Base-by-base conservation (phyloP, 2,797 vertebrate species). In the Hirundo rustica region DNA sequence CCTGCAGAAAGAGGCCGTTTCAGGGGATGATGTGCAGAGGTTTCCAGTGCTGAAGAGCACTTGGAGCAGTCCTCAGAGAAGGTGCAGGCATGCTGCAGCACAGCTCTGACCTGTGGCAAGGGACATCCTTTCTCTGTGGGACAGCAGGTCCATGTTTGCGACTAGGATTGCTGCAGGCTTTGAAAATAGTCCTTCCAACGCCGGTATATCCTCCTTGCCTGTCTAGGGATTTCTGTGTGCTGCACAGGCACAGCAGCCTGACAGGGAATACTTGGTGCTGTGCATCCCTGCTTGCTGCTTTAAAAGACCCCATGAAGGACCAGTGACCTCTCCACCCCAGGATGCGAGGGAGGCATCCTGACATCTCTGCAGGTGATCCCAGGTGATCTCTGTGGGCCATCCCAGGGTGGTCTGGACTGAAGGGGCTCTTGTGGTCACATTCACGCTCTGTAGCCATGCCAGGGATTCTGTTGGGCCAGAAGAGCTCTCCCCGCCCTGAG, bases 371-470 rank as follows among this genome's bases (percentile, higher is more conserved):
- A 7, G 55, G 8, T 1, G n/a, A n/a, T n/a, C n/a, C n/a, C n/a
- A n/a, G n/a, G n/a, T n/a, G n/a, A n/a, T n/a, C n/a, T n/a, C n/a
- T n/a, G 1, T 0, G 3, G 7, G 10, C 6, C 5, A 4, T 12
- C 20, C 2, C 1, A 9, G 47, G 30, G 16, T 0, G 2, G 21
- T 36, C 50, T 18, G 29, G 34, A 34, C 78, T 32, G 38, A 15
- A 61, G 58, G 29, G 27, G 34, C 40, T 48, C 5, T 0, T 5
- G 0, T 9, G 9, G 21, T 27, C 19, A 19, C 25, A 16, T 3
- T 3, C 4, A 6, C 5, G 18, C 16, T 22, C 32, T 2, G 0
- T 7, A 13, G 25, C n/a, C 1, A 5, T 4, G 23, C 44, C 3
- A 3, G 55, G 53, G 47, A 15, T 55, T 27, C 45, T 7, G 0